Base-by-base conservation (phyloP, 2,797 vertebrate genomes). In the Chloroceryle inda region DNA sequence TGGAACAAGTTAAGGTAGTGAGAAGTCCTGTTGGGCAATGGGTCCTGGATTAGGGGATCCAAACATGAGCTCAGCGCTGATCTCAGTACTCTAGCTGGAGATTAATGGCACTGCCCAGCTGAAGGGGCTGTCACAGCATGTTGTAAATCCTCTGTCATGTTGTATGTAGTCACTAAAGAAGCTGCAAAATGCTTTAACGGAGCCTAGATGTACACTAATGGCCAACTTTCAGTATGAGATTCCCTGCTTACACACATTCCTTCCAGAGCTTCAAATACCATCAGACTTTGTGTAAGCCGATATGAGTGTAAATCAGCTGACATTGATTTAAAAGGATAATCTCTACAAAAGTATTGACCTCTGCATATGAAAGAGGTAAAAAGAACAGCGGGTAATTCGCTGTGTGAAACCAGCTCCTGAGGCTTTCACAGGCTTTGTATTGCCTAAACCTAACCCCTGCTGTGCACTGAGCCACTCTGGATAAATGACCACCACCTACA, bases 291-390 rank as follows among this genome's bases (percentile, higher is more conserved):
- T 78, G 78, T 96, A 92, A 97, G 31, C 82, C 16, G 76, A 95
- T 96, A 82, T 59, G 52, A 85, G 77, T 59, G 23, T 75, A 92
- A 94, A 21, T 90, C 91, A 88, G 88, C 83, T 92, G 88, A 84
- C 85, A 63, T 40, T 88, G 91, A 92, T 94, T 96, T 96, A 68
- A 91, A 92, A 88, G 92, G 85, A 86, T 97, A 94, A 95, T 94
- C 87, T 88, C 94, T 91, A 79, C 82, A 81, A 40, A 92, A 95
- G 66, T 86, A 96, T 94, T 96, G 95, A 96, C 90, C 85, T 93
- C 85, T 94, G 66, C 66, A 90, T 92, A 88, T 62, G 71, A 94
- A 92, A 94, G 66, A 88, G 52, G 50, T 91, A 66, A 88, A 91
- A 74, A 88, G 84, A 64, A 47, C 82, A 88, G 76, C 69, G 84